Percentiles rank a stretch among this genome's conserved stretches.
These are phyloP conservation scores for Drosophila mimetica DNA, from an alignment of 2,888 invertebrate species.

Conservation along the genomic window DNA sequence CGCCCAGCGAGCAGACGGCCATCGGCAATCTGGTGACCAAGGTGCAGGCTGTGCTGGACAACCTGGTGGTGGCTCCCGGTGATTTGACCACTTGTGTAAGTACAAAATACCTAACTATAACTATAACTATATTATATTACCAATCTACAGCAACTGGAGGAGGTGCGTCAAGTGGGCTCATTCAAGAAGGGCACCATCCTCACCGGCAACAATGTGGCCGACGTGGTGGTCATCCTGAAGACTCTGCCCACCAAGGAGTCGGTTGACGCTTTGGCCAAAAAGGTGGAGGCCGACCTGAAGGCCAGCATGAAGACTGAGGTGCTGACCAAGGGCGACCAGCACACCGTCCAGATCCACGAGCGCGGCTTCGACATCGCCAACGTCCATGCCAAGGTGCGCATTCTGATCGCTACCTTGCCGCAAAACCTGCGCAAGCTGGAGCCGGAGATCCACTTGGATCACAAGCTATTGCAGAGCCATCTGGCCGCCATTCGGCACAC, in stretches of 20 bases:
- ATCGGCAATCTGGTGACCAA: conserved; percentile 97
- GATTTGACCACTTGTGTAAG: conserved; percentile 97
- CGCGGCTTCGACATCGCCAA: conserved; percentile 95
- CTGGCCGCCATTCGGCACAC: conserved; percentile 97
- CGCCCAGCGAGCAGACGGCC: conserved; percentile 95
- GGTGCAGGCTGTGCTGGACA: conserved; percentile 97
- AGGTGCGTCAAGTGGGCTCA: conserved; percentile 98
- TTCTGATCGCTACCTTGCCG: conserved; percentile 96
- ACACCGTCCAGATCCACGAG: conserved; percentile 86
- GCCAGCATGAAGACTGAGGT: conserved; percentile 88
- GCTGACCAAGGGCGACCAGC: conserved; percentile 86
- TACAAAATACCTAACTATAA: too few species aligned
- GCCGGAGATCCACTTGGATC: conserved; percentile 91
- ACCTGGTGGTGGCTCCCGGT: conserved; percentile 96
- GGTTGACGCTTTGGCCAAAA: conserved; percentile 95
- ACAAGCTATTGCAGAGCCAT: conserved; percentile 93
- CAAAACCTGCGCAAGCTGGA: conserved; percentile 97
- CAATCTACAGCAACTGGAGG: conserved; percentile 91
- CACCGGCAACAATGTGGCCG: conserved; percentile 96
- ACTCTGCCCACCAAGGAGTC: conserved; percentile 98
- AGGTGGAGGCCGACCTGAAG: conserved; percentile 94
- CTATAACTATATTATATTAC: not conserved
- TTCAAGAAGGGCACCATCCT: conserved; percentile 99
- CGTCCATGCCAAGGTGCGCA: conserved; percentile 93
- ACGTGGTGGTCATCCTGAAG: conserved; percentile 98